Evolutionary conservation across 1,140 invertebrate species (phyloP), one percentile per base, ranked within the genome.

Genomic region (Drosophila chauvacae): DNA sequence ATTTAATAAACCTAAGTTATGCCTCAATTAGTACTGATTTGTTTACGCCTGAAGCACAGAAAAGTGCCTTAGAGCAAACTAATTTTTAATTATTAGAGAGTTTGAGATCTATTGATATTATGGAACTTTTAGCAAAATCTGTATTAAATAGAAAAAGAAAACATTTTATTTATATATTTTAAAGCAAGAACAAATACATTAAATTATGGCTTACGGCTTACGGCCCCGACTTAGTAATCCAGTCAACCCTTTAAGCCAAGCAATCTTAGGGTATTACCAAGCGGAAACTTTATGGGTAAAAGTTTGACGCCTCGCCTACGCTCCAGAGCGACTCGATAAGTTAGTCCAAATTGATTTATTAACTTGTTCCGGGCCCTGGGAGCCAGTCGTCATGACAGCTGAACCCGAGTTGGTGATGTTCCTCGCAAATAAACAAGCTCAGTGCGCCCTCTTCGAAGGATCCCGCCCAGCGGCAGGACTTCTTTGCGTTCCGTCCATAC

Each of bases 331-430:
- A 72, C 83, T 87, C 84, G 85, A 87, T 87, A 87, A 90, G 70
- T 85, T 90, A 74, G 68, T 61, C 61, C 86, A 90, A 90, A 90
- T 90, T 90, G 85, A 90, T 90, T 90, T 90, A 90, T 90, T 90
- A 90, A 90, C 81, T 81, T 83, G 59, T 77, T 58, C 64, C 66
- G 58, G 61, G 60, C 30, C 30, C 23, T 39, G 53, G 66, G 50
- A 50, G 62, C 45, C 58, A 77, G 78, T 90, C 86, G 71, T 66
- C 85, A 90, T 90, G 85, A 90, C 85, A 84, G 84, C 80, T 80
- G 14, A 35, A 33, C 26, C 39, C 51, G 7, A 37, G 33, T 51
- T 30, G 44, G 42, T 47, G 47, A 58, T 73, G 65, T 56, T 83
- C 57, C 85, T 85, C 58, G 80, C 80, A 76, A 90, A 90, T 85